Base-by-base conservation (phyloP, 2,888 invertebrate species). In the Pristionchus arcanus region DNA sequence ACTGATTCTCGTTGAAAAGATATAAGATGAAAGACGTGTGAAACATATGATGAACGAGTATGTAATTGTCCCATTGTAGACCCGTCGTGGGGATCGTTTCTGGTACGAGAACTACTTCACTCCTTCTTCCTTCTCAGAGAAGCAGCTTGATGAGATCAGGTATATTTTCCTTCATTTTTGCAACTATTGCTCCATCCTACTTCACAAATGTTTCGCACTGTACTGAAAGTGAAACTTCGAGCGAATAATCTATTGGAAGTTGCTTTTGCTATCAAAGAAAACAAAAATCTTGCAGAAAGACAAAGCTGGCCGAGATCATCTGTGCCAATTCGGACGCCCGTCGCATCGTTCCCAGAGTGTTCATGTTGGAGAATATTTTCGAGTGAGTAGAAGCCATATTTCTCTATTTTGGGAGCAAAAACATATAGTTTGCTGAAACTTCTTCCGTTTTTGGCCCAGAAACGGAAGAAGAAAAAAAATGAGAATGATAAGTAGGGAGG, bases 21-120 rank as follows among this genome's bases (percentile, higher is more conserved):
- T 9, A 3, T 9, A 49, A 49, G 42, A 49, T 49, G 42, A 49
- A 9, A 1, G 42, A 49, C 13, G 9, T 49, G 4, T 49, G 42
- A 49, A 55, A 55, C 55, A 21, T 55, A 21, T 16, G 21, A 55
- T 55, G 19, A 55, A 49, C 42, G 42, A 49, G 42, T 55, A 16
- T 55, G 4, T 25, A 63, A 63, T 31, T 31, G 2, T 5, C 9
- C 19, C 15, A 25, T 90, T 91, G 71, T 63, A 93, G 93, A 93
- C 93, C 1, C 91, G 92, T 84, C 89, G 92, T 81, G 94, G 93
- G 21, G 95, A 95, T 90, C 93, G 95, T 19, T 95, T 95, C 91
- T 95, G 95, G 95, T 97, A 89, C 90, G 95, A 95, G 88, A 95
- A 95, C 92, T 94, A 94, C 91, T 94, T 95, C 89, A 92, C 93